Percentiles rank a stretch among this genome's conserved stretches.
phyloP scores from a whole-genome alignment of 2,797 vertebrate genomes.

The Phaenicophaeus curvirostris region DNA sequence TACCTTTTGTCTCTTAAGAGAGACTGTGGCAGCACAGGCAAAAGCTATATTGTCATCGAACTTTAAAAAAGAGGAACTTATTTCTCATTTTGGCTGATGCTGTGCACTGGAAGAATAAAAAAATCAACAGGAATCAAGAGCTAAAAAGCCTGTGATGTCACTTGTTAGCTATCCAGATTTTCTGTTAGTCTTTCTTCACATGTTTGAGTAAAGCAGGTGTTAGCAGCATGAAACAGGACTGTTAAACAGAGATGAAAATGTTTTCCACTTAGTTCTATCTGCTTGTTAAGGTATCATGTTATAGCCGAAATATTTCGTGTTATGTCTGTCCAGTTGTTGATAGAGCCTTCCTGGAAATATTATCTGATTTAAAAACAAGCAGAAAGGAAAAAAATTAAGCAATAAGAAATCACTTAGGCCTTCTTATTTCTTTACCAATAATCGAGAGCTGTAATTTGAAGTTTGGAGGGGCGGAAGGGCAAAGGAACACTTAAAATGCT shows the following conservation, averaged over 20 bases:
- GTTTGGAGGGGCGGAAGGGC: not conserved
- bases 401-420: not conserved
- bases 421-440: not conserved
- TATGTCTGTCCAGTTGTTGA: not conserved
- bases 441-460: not conserved
- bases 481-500: not conserved
- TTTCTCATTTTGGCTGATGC: not conserved
- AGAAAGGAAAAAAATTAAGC: not conserved
- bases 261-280: not conserved
- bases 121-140: not conserved
- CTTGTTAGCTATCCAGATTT: not conserved
- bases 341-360: not conserved
- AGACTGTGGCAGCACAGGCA: not conserved
- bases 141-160: not conserved
- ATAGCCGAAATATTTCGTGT: not conserved
- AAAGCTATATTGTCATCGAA: not conserved
- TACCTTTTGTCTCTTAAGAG: not conserved
- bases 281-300: not conserved
- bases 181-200: not conserved
- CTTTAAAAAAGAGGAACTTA: not conserved
- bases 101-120: not conserved
- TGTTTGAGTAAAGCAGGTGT: not conserved
- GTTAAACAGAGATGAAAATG: not conserved
- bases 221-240: not conserved
- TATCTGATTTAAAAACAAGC: not conserved